A percentile compares a stretch with the other conserved stretches of the same genome.
phyloP scores from a whole-genome alignment of 1,140 invertebrate species.

The Alviniconcha marisindica region DNA sequence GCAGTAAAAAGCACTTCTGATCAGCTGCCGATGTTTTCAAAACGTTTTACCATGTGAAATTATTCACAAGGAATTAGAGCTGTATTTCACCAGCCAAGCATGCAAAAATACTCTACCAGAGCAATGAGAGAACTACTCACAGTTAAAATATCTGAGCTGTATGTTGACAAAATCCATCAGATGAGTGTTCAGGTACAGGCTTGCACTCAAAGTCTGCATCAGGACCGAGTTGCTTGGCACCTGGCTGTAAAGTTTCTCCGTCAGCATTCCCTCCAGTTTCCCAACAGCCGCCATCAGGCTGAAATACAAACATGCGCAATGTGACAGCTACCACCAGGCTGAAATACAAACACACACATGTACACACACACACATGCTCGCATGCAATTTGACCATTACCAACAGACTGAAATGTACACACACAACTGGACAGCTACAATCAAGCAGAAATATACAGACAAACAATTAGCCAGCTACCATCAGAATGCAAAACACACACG shows the following conservation, averaged over 20 bases:
- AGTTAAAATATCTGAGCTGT: conserved; percentile 52
- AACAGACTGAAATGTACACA: too few relatives aligned
- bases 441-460: not conserved
- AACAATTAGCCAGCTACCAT: not conserved
- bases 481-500: not conserved
- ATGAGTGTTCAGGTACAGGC: conserved; percentile 37
- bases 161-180: conserved; percentile 46
- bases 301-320: not conserved
- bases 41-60: too few relatives aligned
- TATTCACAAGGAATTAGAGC: too few relatives aligned
- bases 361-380: not conserved
- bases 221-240: conserved; percentile 4
- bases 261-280: conserved; percentile 2
- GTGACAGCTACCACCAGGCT: not conserved
- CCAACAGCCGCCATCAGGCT: not conserved
- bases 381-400: not conserved
- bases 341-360: not conserved
- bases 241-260: conserved; percentile 25
- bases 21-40: too few relatives aligned
- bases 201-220: not conserved
- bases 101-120: too few relatives aligned
- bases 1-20: too few relatives aligned
- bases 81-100: too few relatives aligned
- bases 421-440: not conserved
- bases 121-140: conserved; percentile 54